Evolutionary conservation across 2,888 invertebrate species (phyloP).

Genomic region (Conops quadrifasciatus): DNA sequence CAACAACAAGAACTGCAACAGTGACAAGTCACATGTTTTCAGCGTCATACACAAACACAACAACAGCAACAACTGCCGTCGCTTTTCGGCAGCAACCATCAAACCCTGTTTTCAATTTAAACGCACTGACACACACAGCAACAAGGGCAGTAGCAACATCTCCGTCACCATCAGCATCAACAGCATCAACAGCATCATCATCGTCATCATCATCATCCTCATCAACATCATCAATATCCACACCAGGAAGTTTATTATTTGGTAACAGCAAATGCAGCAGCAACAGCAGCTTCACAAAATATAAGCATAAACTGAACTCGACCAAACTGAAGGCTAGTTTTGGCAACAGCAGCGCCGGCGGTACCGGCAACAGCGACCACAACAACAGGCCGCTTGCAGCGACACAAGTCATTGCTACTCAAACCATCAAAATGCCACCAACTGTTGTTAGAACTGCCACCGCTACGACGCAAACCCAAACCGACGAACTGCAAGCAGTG

Average conservation of each 20-base stretch:
- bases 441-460: conserved; percentile 48
- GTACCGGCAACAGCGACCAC: conserved; percentile 38
- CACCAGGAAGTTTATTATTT: conserved; percentile 37
- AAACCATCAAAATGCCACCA: conserved; percentile 46
- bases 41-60: neutral
- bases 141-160: too few species aligned
- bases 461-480: conserved; percentile 62
- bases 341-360: conserved; percentile 38
- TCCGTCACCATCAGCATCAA: conserved; percentile 25
- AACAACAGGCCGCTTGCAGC: conserved; percentile 29
- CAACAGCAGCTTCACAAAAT: conserved; percentile 33
- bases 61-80: conserved; percentile 31
- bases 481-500: conserved; percentile 54
- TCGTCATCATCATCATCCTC: conserved; percentile 30
- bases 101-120: conserved; percentile 19
- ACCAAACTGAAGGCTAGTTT: conserved; percentile 41
- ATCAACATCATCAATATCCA: conserved; percentile 43
- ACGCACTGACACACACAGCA: neutral
- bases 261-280: conserved; percentile 40
- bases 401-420: conserved; percentile 46
- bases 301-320: conserved; percentile 42
- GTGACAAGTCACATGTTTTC: conserved; percentile 3
- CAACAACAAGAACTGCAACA: conserved; percentile 18
- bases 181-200: conserved; percentile 35
- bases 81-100: conserved; percentile 37